These are phyloP conservation scores for Plutella xylostella DNA, from an alignment of 2,888 invertebrate species.

Conservation along the genomic window DNA sequence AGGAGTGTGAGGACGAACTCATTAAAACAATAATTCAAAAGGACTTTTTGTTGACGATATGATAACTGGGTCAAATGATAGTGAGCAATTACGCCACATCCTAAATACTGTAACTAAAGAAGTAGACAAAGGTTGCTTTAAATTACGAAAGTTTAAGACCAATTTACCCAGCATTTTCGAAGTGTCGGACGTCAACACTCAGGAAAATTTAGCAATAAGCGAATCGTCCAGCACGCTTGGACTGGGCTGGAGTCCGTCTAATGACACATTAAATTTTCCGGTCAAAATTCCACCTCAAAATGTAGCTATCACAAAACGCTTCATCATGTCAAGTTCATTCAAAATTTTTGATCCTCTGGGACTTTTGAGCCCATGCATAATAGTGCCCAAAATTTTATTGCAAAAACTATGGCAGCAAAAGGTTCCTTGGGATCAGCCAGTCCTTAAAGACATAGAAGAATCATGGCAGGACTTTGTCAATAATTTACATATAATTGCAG, in stretches of 20 bases:
- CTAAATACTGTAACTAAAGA: slow-evolving; percentile 4
- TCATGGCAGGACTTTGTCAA: slow-evolving; percentile 5
- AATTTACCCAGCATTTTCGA: slow-evolving; percentile 3
- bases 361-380: slow-evolving; percentile 6
- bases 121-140: slow-evolving; percentile 3
- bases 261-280: slow-evolving; percentile 16
- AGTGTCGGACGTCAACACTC: no score
- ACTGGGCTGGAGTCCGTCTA: slow-evolving; percentile 16
- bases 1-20: slow-evolving; percentile 2
- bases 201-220: no score
- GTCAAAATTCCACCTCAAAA: no score
- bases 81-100: background rate
- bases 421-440: slow-evolving; percentile 10
- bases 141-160: slow-evolving; percentile 12
- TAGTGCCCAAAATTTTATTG: slow-evolving; percentile 7
- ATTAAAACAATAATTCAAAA: slow-evolving; percentile 6
- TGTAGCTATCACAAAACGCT: slow-evolving; percentile 15
- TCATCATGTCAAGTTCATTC: background rate
- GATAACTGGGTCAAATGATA: slow-evolving; percentile 2
- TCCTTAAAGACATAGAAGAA: slow-evolving; percentile 7
- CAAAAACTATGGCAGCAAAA: slow-evolving; percentile 10
- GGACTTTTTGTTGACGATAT: slow-evolving; percentile 9
- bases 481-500: background rate
- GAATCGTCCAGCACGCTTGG: slow-evolving; percentile 13
- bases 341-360: slow-evolving; percentile 11